Evolutionary conservation across 1,140 invertebrate species (phyloP).

Genomic region (Asbolus verrucosus): DNA sequence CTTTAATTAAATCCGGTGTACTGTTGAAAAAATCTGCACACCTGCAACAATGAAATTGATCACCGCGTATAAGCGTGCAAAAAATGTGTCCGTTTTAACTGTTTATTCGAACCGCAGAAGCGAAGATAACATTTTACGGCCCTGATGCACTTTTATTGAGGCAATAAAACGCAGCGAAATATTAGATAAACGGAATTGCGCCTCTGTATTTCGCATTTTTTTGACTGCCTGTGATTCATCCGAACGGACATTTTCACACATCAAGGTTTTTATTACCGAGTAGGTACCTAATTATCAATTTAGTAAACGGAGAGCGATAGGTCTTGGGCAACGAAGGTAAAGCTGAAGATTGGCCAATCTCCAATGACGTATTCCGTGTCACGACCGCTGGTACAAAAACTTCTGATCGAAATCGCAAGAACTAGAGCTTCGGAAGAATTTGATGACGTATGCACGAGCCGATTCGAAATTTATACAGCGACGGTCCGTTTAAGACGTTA

Average conservation of each 20-base stretch:
- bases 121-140: background rate
- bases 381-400: background rate
- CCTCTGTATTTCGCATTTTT: slow-evolving; percentile 8
- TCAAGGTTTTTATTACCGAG: background rate
- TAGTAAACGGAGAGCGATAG: background rate
- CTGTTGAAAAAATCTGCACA: slow-evolving; percentile 17
- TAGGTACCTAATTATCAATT: background rate
- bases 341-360: background rate
- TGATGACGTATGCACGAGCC: background rate
- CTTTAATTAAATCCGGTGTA: slow-evolving; percentile 26
- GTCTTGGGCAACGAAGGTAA: background rate
- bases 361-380: background rate
- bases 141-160: background rate
- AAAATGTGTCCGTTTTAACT: no score
- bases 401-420: background rate
- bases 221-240: background rate
- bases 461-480: background rate
- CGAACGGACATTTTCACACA: background rate
- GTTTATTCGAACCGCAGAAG: background rate
- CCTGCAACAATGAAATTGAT: slow-evolving; percentile 13
- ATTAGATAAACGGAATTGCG: no score
- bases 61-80: no score
- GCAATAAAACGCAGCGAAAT: no score
- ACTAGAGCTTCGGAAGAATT: background rate
- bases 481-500: background rate